phyloP scores from a whole-genome alignment of 2,797 vertebrate species.

The Phrynocephalus forsythii region DNA sequence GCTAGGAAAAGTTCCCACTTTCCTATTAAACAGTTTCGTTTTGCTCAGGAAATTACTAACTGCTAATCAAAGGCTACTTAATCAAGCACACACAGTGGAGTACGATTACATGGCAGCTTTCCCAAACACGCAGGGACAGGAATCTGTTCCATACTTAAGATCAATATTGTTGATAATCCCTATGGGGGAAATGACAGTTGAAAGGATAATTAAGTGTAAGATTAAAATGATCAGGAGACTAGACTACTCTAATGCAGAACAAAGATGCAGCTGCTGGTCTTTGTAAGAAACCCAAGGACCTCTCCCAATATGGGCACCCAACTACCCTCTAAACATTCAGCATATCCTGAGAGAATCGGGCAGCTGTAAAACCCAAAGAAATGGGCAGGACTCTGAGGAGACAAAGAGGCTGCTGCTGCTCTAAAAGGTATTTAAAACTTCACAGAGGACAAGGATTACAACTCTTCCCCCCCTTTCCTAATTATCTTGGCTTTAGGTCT shows the following conservation, averaged over 20 bases:
- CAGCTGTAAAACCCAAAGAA: background rate
- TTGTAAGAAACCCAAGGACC: background rate
- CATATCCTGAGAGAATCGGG: background rate
- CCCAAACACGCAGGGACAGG: conserved; percentile 14
- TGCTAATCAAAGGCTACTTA: conserved; percentile 14
- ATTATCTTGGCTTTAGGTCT: background rate
- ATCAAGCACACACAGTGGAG: background rate
- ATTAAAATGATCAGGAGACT: background rate
- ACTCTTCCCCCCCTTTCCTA: background rate
- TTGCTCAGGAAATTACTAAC: conserved; percentile 4
- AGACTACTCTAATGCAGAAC: background rate
- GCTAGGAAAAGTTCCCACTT: conserved; percentile 52
- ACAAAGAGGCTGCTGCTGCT: background rate
- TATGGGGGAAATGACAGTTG: conserved; percentile 10
- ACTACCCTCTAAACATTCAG: background rate
- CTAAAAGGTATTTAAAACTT: conserved; percentile 1
- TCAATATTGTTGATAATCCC: background rate
- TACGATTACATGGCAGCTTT: conserved; percentile 11
- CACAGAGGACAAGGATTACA: background rate
- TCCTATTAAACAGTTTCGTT: background rate
- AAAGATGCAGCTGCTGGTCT: background rate
- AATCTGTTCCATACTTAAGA: background rate
- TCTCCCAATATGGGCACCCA: background rate
- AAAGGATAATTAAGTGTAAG: background rate
- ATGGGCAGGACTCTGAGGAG: too few species aligned